These are phyloP conservation scores for Saxidomus purpurata DNA, from an alignment of 1,140 invertebrate genomes.

Conservation along the genomic window DNA sequence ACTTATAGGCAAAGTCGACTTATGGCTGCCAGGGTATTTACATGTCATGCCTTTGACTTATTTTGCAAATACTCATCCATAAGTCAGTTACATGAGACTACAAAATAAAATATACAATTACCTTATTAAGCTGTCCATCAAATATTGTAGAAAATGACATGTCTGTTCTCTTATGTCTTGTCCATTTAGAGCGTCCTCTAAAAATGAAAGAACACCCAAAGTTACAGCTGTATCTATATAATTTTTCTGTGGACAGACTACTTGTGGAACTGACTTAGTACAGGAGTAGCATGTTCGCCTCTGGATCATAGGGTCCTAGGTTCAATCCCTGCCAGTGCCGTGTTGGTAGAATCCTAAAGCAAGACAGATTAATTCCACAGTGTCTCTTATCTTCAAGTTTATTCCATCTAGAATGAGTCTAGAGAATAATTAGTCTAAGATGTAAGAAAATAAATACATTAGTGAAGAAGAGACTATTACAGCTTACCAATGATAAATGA, in stretches of 20 bases:
- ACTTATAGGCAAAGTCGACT: too few relatives aligned
- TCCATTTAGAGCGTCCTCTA: not conserved
- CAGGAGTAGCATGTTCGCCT: not conserved
- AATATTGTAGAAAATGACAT: conserved; percentile 6
- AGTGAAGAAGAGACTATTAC: not conserved
- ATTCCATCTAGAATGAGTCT: not conserved
- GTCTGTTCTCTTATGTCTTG: conserved; percentile 5
- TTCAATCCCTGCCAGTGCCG: not conserved
- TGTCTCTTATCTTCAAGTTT: not conserved
- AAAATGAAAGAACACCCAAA: not conserved
- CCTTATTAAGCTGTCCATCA: not conserved
- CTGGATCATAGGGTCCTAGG: not conserved
- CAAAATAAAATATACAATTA: not conserved
- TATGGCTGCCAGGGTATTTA: too few relatives aligned
- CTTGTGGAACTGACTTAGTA: too few relatives aligned
- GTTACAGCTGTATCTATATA: not conserved
- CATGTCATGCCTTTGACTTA: too few relatives aligned
- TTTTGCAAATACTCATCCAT: too few relatives aligned
- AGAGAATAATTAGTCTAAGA: not conserved
- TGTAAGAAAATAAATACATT: not conserved
- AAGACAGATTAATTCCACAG: too few relatives aligned
- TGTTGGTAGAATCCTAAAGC: too few relatives aligned
- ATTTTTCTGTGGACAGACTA: too few relatives aligned
- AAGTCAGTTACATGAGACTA: too few relatives aligned
- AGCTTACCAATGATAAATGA: conserved; percentile 4